These are phyloP conservation scores for Cyaniris semiargus DNA, from an alignment of 2,888 invertebrate species.

Conservation along the genomic window DNA sequence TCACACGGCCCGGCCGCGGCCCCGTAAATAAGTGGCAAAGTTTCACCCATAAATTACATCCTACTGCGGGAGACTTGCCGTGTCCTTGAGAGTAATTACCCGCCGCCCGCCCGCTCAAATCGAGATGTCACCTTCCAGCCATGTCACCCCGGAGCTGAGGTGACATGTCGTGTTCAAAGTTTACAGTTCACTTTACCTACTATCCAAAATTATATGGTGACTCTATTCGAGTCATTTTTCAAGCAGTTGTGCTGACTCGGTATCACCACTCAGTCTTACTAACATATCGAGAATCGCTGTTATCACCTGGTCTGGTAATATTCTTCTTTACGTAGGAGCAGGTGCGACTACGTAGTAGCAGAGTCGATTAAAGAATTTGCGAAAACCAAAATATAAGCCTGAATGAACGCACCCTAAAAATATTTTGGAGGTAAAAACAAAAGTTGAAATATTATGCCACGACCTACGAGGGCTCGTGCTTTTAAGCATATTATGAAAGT, in stretches of 20 bases:
- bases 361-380: too few species aligned
- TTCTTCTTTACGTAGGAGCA: too few species aligned
- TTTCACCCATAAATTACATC: constrained; percentile 41
- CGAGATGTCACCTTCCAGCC: background rate
- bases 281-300: too few species aligned
- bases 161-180: background rate
- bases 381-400: too few species aligned
- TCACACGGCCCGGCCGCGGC: background rate
- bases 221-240: too few species aligned
- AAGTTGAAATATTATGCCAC: background rate
- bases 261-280: too few species aligned
- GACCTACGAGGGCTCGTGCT: background rate
- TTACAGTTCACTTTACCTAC: background rate
- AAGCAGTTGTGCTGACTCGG: too few species aligned
- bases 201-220: too few species aligned
- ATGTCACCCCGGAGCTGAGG: background rate
- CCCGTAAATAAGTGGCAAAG: constrained; percentile 40
- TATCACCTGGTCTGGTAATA: too few species aligned
- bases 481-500: background rate
- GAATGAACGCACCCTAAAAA: background rate
- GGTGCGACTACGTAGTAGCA: too few species aligned
- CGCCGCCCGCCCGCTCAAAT: background rate
- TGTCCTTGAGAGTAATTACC: constrained; percentile 54
- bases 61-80: constrained; percentile 34
- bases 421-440: background rate